These are phyloP conservation scores for Ligdia adustata DNA, from an alignment of 2,888 invertebrate genomes.

Conservation along the genomic window DNA sequence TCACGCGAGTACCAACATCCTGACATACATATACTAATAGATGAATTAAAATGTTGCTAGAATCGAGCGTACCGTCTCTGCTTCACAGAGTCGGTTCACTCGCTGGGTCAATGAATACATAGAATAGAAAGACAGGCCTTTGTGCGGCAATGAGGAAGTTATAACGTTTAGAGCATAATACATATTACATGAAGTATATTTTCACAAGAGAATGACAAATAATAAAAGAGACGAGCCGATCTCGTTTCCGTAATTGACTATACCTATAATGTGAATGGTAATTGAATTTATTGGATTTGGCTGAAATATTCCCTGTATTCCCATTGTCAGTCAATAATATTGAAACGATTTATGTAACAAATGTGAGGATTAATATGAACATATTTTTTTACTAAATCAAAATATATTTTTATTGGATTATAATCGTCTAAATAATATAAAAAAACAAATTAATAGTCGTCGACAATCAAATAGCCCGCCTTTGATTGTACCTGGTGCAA, in stretches of 20 bases:
- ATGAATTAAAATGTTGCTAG: too few relatives aligned
- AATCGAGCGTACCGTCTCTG: slow-evolving; percentile 13
- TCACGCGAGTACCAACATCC: too few relatives aligned
- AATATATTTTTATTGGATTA: too few relatives aligned
- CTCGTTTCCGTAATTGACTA: slow-evolving; percentile 17
- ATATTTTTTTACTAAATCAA: too few relatives aligned
- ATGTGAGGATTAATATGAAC: too few relatives aligned
- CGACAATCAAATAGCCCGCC: too few relatives aligned
- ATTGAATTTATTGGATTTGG: slow-evolving; percentile 16
- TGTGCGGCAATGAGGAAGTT: slow-evolving; percentile 6
- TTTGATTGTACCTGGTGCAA: too few relatives aligned
- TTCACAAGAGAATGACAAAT: slow-evolving; percentile 1
- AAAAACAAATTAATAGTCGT: too few relatives aligned
- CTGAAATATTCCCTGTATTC: slow-evolving; percentile 7
- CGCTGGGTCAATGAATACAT: slow-evolving; percentile 3
- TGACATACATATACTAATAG: too few relatives aligned
- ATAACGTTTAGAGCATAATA: too few relatives aligned
- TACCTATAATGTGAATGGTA: slow-evolving; percentile 13
- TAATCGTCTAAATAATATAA: too few relatives aligned
- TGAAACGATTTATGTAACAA: too few relatives aligned
- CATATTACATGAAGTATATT: not conserved
- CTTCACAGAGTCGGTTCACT: slow-evolving; percentile 16
- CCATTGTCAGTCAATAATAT: slow-evolving; percentile 4
- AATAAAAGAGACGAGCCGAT: slow-evolving; percentile 3
- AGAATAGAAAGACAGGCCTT: slow-evolving; percentile 3